Conservation (phyloP, 2,888 invertebrate species). For the Aspidiotus destructor region DNA sequence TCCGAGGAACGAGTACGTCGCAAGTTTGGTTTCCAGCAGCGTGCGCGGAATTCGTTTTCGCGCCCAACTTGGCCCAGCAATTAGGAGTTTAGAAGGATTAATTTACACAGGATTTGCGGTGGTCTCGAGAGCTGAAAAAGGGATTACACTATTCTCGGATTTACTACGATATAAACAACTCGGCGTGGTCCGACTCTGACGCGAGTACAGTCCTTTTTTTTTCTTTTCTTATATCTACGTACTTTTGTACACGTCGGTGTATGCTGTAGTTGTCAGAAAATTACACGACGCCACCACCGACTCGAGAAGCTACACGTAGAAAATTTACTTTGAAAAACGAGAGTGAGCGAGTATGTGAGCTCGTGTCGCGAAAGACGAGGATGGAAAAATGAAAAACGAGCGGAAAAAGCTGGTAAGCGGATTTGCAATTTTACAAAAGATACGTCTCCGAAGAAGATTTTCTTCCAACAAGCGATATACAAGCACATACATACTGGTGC, state of each 20-base stretch:
- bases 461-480: conserved; percentile 14
- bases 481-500: not conserved
- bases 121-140: conserved; percentile 31
- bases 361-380: not conserved
- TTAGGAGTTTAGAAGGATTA: conserved; percentile 29
- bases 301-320: not conserved
- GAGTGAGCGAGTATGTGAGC: not conserved
- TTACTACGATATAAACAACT: conserved; percentile 30
- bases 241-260: too few relatives aligned
- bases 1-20: too few relatives aligned
- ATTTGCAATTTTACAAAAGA: conserved; percentile 26
- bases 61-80: conserved; percentile 22
- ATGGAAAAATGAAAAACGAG: conserved; percentile 11
- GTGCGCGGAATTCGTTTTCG: conserved; percentile 12
- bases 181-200: not conserved
- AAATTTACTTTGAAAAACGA: not conserved
- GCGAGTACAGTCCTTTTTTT: not conserved
- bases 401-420: conserved; percentile 26
- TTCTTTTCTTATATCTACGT: not conserved
- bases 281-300: conserved; percentile 13
- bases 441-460: conserved; percentile 24
- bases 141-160: conserved; percentile 31
- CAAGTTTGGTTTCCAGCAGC: too few relatives aligned
- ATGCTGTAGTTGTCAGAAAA: conserved; percentile 3
- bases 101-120: conserved; percentile 22